Conservation (phyloP, 2,888 invertebrate species). For the Meiosimyza decipiens region DNA sequence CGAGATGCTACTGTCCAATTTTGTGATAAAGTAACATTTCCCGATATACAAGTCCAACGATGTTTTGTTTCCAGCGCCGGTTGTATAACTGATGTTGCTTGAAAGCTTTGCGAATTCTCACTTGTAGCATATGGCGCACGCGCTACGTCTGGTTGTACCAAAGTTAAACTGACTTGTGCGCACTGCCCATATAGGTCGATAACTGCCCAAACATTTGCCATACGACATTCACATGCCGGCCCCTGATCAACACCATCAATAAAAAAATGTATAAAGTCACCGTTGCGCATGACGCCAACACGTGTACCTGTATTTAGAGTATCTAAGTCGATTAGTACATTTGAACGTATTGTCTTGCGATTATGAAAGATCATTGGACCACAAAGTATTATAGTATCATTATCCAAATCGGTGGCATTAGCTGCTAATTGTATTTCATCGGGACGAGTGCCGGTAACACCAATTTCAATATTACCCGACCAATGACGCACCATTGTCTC, state of each 20-base stretch:
- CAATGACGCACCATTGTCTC: conserved; percentile 93
- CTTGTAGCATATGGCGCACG: conserved; percentile 66
- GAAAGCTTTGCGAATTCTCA: conserved; percentile 71
- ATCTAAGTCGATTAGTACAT: conserved; percentile 88
- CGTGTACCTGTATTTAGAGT: conserved; percentile 80
- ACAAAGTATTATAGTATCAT: conserved; percentile 93
- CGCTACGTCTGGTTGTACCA: conserved; percentile 57
- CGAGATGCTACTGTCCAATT: conserved; percentile 66
- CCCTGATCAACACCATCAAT: conserved; percentile 90
- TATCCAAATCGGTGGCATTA: conserved; percentile 91
- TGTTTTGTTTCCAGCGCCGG: conserved; percentile 68
- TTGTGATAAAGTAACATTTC: conserved; percentile 64
- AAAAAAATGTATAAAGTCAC: conserved; percentile 88
- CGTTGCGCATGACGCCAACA: conserved; percentile 88
- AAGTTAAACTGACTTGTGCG: conserved; percentile 79
- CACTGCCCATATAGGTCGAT: conserved; percentile 95
- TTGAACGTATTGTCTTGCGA: conserved; percentile 82
- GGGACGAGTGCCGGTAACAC: conserved; percentile 89
- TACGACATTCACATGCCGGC: conserved; percentile 82
- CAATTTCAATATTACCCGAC: conserved; percentile 91
- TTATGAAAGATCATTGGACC: conserved; percentile 93
- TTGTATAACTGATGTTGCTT: conserved; percentile 70
- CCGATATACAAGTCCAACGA: conserved; percentile 66
- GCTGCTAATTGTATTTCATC: conserved; percentile 89
- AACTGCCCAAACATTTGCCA: conserved; percentile 89